Evolutionary conservation across 2,888 invertebrate genomes (phyloP).

Genomic region (Dryadula phaetusa): DNA sequence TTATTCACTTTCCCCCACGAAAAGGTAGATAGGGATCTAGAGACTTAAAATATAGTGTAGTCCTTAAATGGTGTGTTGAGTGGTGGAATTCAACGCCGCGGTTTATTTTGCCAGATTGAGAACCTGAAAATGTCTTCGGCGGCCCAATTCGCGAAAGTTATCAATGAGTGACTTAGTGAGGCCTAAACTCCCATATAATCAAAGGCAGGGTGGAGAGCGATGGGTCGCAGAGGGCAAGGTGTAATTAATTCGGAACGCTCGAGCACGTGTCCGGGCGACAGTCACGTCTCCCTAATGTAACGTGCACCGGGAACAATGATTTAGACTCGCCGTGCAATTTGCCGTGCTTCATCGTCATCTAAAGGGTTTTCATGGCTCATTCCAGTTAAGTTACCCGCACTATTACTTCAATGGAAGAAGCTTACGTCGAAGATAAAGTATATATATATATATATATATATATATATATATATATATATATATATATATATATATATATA

Average conservation of each 20-base stretch:
- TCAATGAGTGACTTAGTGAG: background rate
- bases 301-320: constrained; percentile 17
- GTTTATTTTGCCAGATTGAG: too few relatives aligned
- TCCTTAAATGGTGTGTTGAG: too few relatives aligned
- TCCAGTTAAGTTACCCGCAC: background rate
- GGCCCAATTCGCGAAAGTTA: too few relatives aligned
- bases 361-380: background rate
- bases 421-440: background rate
- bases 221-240: constrained; percentile 2
- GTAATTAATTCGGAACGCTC: constrained; percentile 24
- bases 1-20: too few relatives aligned
- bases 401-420: background rate
- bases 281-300: background rate
- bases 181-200: background rate
- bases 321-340: constrained; percentile 13
- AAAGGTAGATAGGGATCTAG: too few relatives aligned
- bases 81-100: too few relatives aligned
- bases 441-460: too few relatives aligned
- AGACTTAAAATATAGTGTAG: too few relatives aligned
- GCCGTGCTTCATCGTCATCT: constrained; percentile 2
- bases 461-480: too few relatives aligned
- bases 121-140: too few relatives aligned
- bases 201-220: background rate
- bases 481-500: too few relatives aligned
- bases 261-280: constrained; percentile 20